Base-by-base conservation (phyloP, 1,140 invertebrate species). In the Thaumatotibia leucotreta region DNA sequence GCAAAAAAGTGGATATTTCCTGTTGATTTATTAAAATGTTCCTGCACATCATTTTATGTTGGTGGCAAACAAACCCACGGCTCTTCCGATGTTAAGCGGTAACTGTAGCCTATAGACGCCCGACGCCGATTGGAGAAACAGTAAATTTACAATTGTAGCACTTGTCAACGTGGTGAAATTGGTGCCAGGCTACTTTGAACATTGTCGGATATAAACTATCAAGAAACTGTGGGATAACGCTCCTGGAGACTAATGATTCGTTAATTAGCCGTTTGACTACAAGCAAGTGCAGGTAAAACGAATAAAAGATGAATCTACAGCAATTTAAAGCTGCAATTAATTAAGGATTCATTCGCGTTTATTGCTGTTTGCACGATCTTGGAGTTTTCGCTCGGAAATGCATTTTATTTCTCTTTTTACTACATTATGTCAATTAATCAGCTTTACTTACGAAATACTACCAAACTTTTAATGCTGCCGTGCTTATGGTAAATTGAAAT, bases 271-370 rank as follows among this genome's bases (percentile, higher is more conserved):
- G 24, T 58, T 58, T 58, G 23, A 58, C 24, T 58, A 58, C 52
- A n/a, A 58, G 14, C 24, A 14, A 58, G 52, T 58, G 52, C 52
- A 27, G 52, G 52, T 58, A 58, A 58, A 58, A 58, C 11, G 24
- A 29, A 27, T 27, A 29, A 24, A 58, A 58, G 52, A 27, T 58
- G 24, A 58, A 31, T 58, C 52, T 58, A 58, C 52, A 29, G 52
- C 52, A 58, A 58, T 58, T 58, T 58, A 27, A 58, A 58, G n/a
- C 52, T 58, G 52, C 24, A 58, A 58, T 58, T 31, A 58, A 58
- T 58, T 58, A 58, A 27, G n/a, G 52, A 58, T 58, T 58, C 27
- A 27, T 58, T 58, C 6, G 52, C 52, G 52, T 58, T 58, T 58
- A 58, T 58, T 58, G 52, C 52, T 27, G 5, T 58, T 58, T 27